Conservation (phyloP, 2,113 vertebrate genomes). For the Marcusenius ussheri region DNA sequence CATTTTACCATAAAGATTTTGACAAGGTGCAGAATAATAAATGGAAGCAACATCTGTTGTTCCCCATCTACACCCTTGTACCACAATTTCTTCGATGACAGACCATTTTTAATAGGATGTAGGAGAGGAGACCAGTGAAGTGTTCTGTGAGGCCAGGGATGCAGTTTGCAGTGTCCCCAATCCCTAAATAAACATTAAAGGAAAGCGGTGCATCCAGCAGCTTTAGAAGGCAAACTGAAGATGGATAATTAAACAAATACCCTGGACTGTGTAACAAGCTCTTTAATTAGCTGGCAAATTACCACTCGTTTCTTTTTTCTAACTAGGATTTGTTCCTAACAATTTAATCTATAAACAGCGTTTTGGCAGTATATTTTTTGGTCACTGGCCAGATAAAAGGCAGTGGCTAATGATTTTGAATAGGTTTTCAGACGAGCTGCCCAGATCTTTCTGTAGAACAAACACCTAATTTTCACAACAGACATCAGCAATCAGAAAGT, state of each 20-base stretch:
- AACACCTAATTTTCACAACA: not conserved
- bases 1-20: not conserved
- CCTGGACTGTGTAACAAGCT: not conserved
- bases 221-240: not conserved
- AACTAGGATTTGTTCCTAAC: not conserved
- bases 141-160: not conserved
- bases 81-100: not conserved
- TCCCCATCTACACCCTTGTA: not conserved
- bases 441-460: not conserved
- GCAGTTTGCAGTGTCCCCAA: not conserved
- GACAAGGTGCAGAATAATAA: not conserved
- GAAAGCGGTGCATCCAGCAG: not conserved
- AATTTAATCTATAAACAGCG: not conserved
- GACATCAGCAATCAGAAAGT: not conserved
- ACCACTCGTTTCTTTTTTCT: not conserved
- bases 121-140: not conserved
- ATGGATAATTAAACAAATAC: conserved; percentile 3
- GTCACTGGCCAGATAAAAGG: not conserved
- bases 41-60: not conserved
- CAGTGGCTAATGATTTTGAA: not conserved
- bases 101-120: not conserved
- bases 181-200: not conserved
- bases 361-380: not conserved
- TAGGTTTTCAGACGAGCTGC: not conserved
- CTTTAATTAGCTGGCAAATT: not conserved